A percentile compares a stretch with the other conserved stretches of the same genome.
Evolutionary conservation across 2,888 invertebrate species (phyloP).

Genomic region (Polydrusus tereticollis): DNA sequence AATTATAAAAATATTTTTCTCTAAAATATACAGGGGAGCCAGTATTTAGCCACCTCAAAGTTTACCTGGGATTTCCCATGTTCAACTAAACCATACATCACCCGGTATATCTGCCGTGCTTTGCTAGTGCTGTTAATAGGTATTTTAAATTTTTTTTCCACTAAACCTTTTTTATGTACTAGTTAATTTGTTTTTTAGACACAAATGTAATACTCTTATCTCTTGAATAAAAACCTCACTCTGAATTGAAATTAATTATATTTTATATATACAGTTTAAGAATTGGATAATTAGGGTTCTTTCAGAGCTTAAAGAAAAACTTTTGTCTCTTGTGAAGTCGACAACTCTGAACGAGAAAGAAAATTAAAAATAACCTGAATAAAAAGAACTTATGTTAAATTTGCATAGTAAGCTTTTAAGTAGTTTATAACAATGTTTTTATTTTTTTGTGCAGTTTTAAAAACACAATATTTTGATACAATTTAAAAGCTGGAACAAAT

Average conservation of each 20-base stretch:
- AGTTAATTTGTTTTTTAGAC: not conserved
- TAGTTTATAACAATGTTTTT: not conserved
- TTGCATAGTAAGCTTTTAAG: not conserved
- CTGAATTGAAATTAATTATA: not conserved
- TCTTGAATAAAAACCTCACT: not conserved
- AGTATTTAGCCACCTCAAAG: too few relatives aligned
- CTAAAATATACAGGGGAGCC: too few relatives aligned
- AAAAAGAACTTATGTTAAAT: not conserved
- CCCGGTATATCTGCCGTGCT: too few relatives aligned
- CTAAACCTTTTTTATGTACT: not conserved
- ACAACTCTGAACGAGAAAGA: not conserved
- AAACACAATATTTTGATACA: too few relatives aligned
- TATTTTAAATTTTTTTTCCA: not conserved
- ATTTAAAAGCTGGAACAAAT: too few relatives aligned
- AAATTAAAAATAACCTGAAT: constrained; percentile 6
- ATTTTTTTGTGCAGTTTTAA: not conserved
- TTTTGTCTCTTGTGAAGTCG: constrained; percentile 5
- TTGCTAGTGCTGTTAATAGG: not conserved
- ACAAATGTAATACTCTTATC: not conserved
- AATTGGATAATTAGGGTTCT: not conserved
- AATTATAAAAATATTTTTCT: too few relatives aligned
- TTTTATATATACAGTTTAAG: not conserved
- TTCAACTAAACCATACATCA: too few relatives aligned
- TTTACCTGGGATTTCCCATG: too few relatives aligned
- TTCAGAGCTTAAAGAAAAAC: not conserved